These are phyloP conservation scores for Bubo scandiacus DNA, from an alignment of 2,113 vertebrate genomes.

Conservation along the genomic window DNA sequence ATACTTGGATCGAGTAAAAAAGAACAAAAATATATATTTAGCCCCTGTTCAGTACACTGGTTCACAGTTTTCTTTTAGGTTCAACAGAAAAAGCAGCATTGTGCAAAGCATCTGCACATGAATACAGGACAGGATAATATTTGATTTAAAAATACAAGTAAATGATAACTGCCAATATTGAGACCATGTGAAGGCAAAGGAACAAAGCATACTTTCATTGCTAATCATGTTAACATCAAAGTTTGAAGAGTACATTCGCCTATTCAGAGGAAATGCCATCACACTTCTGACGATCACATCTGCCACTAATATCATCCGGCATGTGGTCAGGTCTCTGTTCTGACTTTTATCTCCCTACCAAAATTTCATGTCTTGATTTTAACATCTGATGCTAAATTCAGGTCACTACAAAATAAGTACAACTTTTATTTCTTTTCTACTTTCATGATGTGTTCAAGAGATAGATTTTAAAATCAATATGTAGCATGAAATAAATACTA, in stretches of 20 bases:
- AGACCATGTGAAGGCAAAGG: slow-evolving; percentile 84
- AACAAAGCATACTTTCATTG: slow-evolving; percentile 88
- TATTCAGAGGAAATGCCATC: slow-evolving; percentile 89
- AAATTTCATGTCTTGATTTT: slow-evolving; percentile 72
- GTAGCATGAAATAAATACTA: background rate
- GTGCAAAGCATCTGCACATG: slow-evolving; percentile 57
- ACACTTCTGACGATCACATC: slow-evolving; percentile 85
- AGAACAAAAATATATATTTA: slow-evolving; percentile 40
- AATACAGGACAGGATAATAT: slow-evolving; percentile 59
- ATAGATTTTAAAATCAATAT: background rate
- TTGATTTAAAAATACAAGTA: slow-evolving; percentile 73
- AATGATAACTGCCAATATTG: slow-evolving; percentile 79
- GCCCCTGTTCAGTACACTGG: slow-evolving; percentile 10
- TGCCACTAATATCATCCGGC: slow-evolving; percentile 86
- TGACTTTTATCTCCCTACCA: slow-evolving; percentile 74
- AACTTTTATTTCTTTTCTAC: slow-evolving; percentile 52
- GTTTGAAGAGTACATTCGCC: slow-evolving; percentile 79
- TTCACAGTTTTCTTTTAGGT: slow-evolving; percentile 42
- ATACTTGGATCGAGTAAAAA: slow-evolving; percentile 18
- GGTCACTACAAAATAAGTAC: slow-evolving; percentile 60
- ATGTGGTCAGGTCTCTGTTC: slow-evolving; percentile 82
- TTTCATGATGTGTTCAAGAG: slow-evolving; percentile 46
- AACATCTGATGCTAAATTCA: slow-evolving; percentile 73
- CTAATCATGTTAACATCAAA: slow-evolving; percentile 88
- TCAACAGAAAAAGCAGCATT: slow-evolving; percentile 8